A percentile compares a stretch with the other conserved stretches of the same genome.
phyloP scores from a whole-genome alignment of 2,888 invertebrate species.

The Mythimna lalbum region DNA sequence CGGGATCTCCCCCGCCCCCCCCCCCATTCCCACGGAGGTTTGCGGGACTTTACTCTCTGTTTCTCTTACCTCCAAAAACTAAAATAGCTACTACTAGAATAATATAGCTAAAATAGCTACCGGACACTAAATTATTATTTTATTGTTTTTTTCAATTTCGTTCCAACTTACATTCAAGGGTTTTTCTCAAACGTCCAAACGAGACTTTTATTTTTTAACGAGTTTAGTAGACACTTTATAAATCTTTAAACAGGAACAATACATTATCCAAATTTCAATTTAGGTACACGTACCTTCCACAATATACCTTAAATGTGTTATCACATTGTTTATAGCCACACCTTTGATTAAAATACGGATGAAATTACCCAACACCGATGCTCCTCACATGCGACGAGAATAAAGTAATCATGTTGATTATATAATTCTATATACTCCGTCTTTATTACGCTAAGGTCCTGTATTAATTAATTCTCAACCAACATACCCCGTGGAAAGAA shows the following conservation, averaged over 20 bases:
- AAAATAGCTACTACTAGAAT: too few species aligned
- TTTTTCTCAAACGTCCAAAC: too few species aligned
- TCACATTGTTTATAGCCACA: conserved; percentile 57
- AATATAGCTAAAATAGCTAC: too few species aligned
- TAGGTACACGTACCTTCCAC: conserved; percentile 40
- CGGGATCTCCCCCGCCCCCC: too few species aligned
- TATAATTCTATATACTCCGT: conserved; percentile 23
- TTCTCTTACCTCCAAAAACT: too few species aligned
- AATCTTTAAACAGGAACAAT: conserved; percentile 33
- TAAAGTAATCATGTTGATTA: conserved; percentile 62
- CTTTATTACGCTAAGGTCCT: conserved; percentile 49
- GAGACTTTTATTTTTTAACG: too few species aligned
- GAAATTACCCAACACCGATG: conserved; percentile 62
- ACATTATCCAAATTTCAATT: conserved; percentile 56
- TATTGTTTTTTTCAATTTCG: too few species aligned
- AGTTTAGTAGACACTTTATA: conserved; percentile 2
- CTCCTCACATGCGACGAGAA: conserved; percentile 57
- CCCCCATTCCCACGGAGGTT: too few species aligned
- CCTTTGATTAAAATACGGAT: conserved; percentile 65
- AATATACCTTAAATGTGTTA: conserved; percentile 57
- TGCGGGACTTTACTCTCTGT: too few species aligned
- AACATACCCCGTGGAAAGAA: conserved; percentile 40
- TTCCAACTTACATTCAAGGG: too few species aligned
- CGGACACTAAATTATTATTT: too few species aligned
- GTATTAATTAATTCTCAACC: conserved; percentile 53